These are phyloP conservation scores for Ditylenchus dipsaci DNA, from an alignment of 1,140 invertebrate genomes.

Conservation along the genomic window DNA sequence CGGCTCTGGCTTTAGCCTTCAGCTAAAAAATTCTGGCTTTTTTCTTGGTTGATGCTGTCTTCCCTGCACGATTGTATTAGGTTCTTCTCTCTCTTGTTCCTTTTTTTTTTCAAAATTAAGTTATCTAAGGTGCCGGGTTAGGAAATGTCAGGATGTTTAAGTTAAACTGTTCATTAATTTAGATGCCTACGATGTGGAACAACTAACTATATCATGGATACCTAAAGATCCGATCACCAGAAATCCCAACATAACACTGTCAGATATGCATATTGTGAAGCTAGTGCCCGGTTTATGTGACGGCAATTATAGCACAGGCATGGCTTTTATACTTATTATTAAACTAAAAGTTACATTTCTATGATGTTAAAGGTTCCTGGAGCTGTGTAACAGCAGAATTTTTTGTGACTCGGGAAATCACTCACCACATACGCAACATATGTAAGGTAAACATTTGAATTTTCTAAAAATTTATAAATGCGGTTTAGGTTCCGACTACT, in stretches of 20 bases:
- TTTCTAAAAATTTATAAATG: too few species aligned
- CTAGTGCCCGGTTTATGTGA: slow-evolving; percentile 52
- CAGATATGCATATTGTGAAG: slow-evolving; percentile 22
- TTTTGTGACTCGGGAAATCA: slow-evolving; percentile 78
- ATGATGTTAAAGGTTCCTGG: slow-evolving; percentile 59
- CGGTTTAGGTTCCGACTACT: slow-evolving; percentile 4
- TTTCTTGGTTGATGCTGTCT: neutral
- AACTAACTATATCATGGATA: slow-evolving; percentile 50
- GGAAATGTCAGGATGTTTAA: too few species aligned
- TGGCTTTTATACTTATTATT: neutral
- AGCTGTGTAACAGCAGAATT: slow-evolving; percentile 70
- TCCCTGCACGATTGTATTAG: neutral
- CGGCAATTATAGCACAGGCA: slow-evolving; percentile 54
- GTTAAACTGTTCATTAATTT: too few species aligned
- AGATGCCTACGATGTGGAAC: slow-evolving; percentile 56
- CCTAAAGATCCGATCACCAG: slow-evolving; percentile 47
- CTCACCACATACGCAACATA: slow-evolving; percentile 81
- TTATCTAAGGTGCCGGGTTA: too few species aligned
- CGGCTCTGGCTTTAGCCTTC: neutral
- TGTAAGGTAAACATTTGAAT: too few species aligned
- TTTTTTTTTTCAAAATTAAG: too few species aligned
- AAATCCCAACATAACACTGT: slow-evolving; percentile 47
- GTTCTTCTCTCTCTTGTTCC: too few species aligned
- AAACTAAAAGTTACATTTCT: slow-evolving; percentile 57
- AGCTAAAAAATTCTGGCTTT: neutral